Evolutionary conservation across 2,797 vertebrate species (phyloP), one percentile per base, ranked within the genome.

Genomic region (Tarsius wallacei): DNA sequence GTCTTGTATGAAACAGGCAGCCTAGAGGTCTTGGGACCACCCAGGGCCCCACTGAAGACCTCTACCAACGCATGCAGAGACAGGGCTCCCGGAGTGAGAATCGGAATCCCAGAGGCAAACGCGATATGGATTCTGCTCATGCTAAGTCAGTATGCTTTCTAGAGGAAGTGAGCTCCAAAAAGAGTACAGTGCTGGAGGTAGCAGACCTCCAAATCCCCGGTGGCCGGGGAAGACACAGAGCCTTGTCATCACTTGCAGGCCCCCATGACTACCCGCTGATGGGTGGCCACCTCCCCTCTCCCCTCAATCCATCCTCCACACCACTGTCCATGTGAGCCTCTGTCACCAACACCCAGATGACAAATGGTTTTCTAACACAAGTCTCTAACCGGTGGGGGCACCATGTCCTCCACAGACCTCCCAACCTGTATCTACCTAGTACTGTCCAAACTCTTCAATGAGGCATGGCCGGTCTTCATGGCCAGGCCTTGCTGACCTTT

Each of bases 151-250:
- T 0, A 0, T 57, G 47, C 15, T 63, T 51, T 4, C 47, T 14
- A n/a, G n/a, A 53, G 36, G 24, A 81, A 47, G 47, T 73, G 16
- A 76, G 24, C 26, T 74, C 59, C 66, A 6, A 21, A 31, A 78
- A 22, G 55, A 63, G 2, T 1, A 5, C 31, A 47, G 0, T 7
- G 7, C 12, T 4, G 15, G 9, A 3, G 9, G 1, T 6, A 31
- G 33, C 5, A 8, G 36, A n/a, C 28, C 47, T 61, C 42, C 70
- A 3, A 16, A 17, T 13, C 31, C 47, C 49, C 59, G n/a, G 92
- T 1, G 59, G 1, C 59, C 57, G 22, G 26, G 49, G 68, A 6
- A 42, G 42, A 36, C 28, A 24, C 33, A 68, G 26, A 36, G 22
- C 2, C 12, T 4, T 53, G 7, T 2, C 0, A 0, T 76, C 61